Conservation (phyloP, 2,113 vertebrate species). For the Caracal caracal region DNA sequence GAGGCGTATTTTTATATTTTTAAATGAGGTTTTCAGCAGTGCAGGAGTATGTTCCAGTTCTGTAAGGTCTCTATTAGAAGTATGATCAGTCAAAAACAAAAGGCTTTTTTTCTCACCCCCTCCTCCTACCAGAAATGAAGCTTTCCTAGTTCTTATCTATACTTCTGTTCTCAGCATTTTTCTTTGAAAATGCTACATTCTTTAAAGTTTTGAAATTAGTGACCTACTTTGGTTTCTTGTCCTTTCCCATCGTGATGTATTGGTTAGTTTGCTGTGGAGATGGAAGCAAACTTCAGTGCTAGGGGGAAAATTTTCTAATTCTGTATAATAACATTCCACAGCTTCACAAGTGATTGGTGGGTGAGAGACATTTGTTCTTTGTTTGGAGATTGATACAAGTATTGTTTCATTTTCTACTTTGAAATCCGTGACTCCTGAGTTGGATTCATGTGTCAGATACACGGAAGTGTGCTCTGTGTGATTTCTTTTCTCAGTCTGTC, state of each 20-base stretch:
- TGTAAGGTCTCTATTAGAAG: neutral
- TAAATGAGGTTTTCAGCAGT: neutral
- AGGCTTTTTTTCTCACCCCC: neutral
- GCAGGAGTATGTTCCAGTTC: neutral
- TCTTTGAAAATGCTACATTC: constrained; percentile 47
- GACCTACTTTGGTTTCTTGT: neutral
- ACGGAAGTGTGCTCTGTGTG: neutral
- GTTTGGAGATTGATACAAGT: neutral
- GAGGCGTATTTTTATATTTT: neutral
- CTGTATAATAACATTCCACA: neutral
- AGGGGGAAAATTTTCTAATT: neutral
- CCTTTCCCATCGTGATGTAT: neutral
- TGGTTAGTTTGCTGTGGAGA: constrained; percentile 10
- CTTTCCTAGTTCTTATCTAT: neutral
- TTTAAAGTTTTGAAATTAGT: constrained; percentile 40
- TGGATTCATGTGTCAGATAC: neutral
- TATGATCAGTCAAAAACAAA: constrained; percentile 21
- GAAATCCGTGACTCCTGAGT: constrained; percentile 16
- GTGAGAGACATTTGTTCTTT: neutral
- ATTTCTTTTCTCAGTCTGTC: constrained; percentile 13
- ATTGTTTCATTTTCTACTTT: neutral
- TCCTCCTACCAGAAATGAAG: neutral
- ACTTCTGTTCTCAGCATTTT: constrained; percentile 8
- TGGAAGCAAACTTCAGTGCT: neutral
- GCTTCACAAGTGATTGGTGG: neutral